Base-by-base conservation (phyloP, 2,113 vertebrate genomes). In the Rafetus swinhoei region DNA sequence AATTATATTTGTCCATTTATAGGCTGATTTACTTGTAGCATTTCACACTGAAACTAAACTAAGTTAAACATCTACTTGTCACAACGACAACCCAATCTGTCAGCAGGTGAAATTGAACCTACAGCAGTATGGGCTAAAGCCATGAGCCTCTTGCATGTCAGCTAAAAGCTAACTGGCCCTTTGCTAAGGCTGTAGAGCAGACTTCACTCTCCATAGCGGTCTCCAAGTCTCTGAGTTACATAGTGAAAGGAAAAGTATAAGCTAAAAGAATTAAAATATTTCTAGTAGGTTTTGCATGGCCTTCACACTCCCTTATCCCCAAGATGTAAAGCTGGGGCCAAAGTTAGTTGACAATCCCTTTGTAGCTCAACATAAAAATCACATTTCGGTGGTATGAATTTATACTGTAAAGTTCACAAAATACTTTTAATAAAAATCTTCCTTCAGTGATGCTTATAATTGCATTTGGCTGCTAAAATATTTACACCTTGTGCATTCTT, bases 231-330 rank as follows among this genome's bases (percentile, higher is more conserved):
- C 53, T 54, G 10, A 14, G 53, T 54, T 54, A 54, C 53, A 54
- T 54, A 54, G 10, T 72, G n/a, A 35, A 72, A 21, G 9, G n/a
- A 77, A 27, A 77, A 77, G 3, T 77, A 39, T 77, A 12, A 77
- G 45, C 7, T 77, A 50, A 77, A 77, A 77, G 6, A 50, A 77
- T 50, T 22, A 77, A 50, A 77, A 50, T 50, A 50, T 15, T 50
- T 24, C 65, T 72, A 21, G n/a, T 35, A 35, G 65, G n/a, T 21
- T 97, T 94, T 97, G 95, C 95, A 97, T 95, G 93, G 93, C 94
- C 95, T 93, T 94, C 94, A 97, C 7, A 18, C n/a, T 32, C 92
- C 74, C 4, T 90, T 89, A 92, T 93, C 85, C 94, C 90, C 92
- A 74, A 94, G 95, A 95, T 86, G 74, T 81, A 90, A 93, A 56